Percentiles rank a stretch among this genome's conserved stretches.
Conservation (phyloP, 2,113 vertebrate species). For the Salvelinus fontinalis region DNA sequence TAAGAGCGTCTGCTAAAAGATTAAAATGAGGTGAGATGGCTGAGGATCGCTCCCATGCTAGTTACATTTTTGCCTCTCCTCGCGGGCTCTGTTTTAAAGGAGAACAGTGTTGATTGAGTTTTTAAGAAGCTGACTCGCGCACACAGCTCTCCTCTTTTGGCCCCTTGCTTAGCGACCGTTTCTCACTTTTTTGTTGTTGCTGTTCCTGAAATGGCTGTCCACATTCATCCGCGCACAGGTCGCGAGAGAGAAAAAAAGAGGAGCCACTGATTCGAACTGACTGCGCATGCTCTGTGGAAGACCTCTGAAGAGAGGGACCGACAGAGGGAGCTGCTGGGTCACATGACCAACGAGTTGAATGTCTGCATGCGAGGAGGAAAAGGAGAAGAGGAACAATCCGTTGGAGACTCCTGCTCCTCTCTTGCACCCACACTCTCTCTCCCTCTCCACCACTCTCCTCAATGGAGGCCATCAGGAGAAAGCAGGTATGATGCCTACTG, state of each 20-base stretch:
- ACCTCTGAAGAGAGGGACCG: conserved; percentile 62
- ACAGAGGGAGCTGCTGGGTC: conserved; percentile 77
- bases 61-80: conserved; percentile 24
- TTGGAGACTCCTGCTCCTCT: conserved; percentile 46
- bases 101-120: conserved; percentile 2
- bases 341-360: conserved; percentile 72
- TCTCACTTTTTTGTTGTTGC: neutral
- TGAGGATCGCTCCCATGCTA: conserved; percentile 32
- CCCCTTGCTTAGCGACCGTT: neutral
- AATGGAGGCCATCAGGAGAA: conserved; percentile 40
- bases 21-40: neutral
- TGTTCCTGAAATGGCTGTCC: conserved; percentile 39
- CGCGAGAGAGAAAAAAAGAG: conserved; percentile 21
- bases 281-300: conserved; percentile 74
- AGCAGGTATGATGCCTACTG: conserved; percentile 62
- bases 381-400: conserved; percentile 72
- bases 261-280: conserved; percentile 55
- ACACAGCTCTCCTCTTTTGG: neutral
- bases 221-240: conserved; percentile 38
- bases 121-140: neutral
- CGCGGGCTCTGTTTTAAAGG: conserved; percentile 19
- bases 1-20: too few relatives aligned
- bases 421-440: neutral
- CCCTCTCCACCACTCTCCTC: neutral
- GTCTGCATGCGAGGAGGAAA: conserved; percentile 69